Evolutionary conservation across 2,888 invertebrate genomes (phyloP).

Genomic region (Ophion obscuratus): DNA sequence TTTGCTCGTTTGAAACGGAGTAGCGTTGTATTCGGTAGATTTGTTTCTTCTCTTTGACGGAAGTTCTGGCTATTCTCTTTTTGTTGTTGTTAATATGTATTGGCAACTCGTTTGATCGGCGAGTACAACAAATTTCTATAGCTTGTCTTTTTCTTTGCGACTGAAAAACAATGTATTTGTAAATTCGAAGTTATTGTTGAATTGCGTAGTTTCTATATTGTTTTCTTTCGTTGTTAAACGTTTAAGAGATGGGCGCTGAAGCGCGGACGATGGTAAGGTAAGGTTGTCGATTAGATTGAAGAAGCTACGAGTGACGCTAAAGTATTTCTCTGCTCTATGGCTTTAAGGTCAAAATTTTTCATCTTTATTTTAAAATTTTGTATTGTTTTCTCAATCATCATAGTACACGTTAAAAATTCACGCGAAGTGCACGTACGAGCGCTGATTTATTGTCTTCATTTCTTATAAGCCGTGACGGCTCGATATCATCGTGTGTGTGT

Average conservation of each 20-base stretch:
- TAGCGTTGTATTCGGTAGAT: constrained; percentile 24
- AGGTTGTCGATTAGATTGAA: constrained; percentile 14
- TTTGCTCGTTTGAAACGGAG: constrained; percentile 39
- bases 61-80: constrained; percentile 14
- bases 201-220: not conserved
- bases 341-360: not conserved
- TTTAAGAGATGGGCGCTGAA: constrained; percentile 21
- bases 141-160: constrained; percentile 7
- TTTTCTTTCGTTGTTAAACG: constrained; percentile 52
- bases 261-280: constrained; percentile 35
- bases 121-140: constrained; percentile 21
- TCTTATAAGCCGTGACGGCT: constrained; percentile 59
- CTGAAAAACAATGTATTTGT: constrained; percentile 17
- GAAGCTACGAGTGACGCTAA: constrained; percentile 35
- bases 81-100: constrained; percentile 30
- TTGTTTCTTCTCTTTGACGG: not conserved
- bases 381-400: constrained; percentile 19
- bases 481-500: constrained; percentile 34
- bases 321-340: not conserved
- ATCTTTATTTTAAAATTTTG: not conserved
- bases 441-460: constrained; percentile 61
- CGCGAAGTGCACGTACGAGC: not conserved
- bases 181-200: constrained; percentile 23
- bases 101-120: constrained; percentile 53
- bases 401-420: not conserved